Base-by-base conservation (phyloP, 2,888 invertebrate species). In the Maniola hyperantus region DNA sequence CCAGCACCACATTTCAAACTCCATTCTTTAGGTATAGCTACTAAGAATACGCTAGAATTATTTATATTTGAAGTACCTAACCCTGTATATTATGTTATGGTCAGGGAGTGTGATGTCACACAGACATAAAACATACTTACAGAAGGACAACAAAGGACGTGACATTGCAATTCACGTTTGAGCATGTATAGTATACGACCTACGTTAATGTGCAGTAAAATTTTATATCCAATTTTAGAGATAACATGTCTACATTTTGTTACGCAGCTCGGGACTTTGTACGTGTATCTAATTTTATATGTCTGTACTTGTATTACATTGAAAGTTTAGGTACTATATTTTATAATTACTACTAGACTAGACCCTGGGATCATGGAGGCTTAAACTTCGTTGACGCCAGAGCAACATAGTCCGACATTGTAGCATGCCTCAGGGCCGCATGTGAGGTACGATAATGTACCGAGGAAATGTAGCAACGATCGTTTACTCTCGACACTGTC, bases 121-220 rank as follows among this genome's bases (percentile, higher is more conserved):
- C 69, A 68, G 61, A 64, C 51, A 75, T 72, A 72, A 72, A 76
- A 69, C 67, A 67, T 48, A n/a, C n/a, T n/a, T n/a, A 60, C 58
- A 65, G 67, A 71, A 73, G 74, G 79, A 76, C 75, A 80, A 77
- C 75, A 72, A 75, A 81, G 78, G 79, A n/a, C n/a, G n/a, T 79
- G 82, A 82, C 81, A 78, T 79, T 79, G 76, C 69, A 69, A 55
- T 68, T 74, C 71, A 75, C 71, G 70, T 74, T 77, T 64, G 65
- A 63, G 39, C 53, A 44, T 72, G 67, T 69, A 71, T 66, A 68
- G 67, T 69, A 71, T 66, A 68, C 73, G 71, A 71, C 66, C 72
- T 74, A 72, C 69, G 69, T 69, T 73, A 71, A 71, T 71, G 65
- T 66, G 65, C 64, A 60, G 65, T 71, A 70, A 69, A 73, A 72